Percentiles rank a stretch among this genome's conserved stretches.
Evolutionary conservation across 2,797 vertebrate genomes (phyloP).

Genomic region (Antrozous pallidus): DNA sequence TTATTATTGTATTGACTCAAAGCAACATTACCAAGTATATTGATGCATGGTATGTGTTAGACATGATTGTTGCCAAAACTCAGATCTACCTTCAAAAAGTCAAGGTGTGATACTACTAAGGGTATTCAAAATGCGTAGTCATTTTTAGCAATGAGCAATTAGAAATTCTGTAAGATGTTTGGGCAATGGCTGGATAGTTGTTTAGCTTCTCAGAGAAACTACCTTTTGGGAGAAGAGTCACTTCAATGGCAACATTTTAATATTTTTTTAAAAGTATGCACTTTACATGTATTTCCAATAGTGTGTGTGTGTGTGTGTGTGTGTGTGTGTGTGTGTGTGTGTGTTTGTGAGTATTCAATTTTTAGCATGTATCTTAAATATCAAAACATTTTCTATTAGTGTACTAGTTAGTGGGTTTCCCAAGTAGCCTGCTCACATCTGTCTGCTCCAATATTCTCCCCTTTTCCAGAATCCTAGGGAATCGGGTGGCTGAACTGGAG

Average conservation of each 20-base stretch:
- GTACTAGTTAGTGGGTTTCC: not conserved
- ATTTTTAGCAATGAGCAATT: not conserved
- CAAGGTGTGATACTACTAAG: not conserved
- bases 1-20: not conserved
- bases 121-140: not conserved
- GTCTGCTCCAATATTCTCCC: not conserved
- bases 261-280: not conserved
- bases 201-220: not conserved
- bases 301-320: not conserved
- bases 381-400: not conserved
- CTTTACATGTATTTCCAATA: not conserved
- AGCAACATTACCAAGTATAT: not conserved
- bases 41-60: not conserved
- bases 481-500: constrained; percentile 94
- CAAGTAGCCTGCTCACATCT: not conserved
- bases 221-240: not conserved
- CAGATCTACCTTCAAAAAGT: not conserved
- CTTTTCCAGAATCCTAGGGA: constrained; percentile 92
- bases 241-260: not conserved
- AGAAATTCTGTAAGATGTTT: not conserved
- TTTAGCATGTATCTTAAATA: not conserved
- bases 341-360: not conserved
- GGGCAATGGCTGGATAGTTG: not conserved
- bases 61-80: constrained; percentile 16
- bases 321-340: not conserved